Evolutionary conservation across 1,140 invertebrate species (phyloP), one percentile per base, ranked within the genome.

Genomic region (Amyelois transitella): DNA sequence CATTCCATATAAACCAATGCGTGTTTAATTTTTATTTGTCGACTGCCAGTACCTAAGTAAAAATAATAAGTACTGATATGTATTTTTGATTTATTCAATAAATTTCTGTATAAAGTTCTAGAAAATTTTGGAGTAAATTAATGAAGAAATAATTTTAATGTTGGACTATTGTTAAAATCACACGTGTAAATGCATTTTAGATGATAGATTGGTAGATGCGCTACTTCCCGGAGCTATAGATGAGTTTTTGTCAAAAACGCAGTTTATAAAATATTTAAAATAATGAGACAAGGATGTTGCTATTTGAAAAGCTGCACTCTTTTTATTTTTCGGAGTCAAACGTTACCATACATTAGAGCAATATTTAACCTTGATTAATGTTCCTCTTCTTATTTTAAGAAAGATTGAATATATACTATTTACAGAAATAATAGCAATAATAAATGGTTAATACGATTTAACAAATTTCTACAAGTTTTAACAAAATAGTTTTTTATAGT

Each of bases 301-400:
- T 80, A 89, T 88, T 88, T 89, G 86, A 88, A 88, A 82, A 87
- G 86, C 88, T 88, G 88, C 86, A 88, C 86, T 86, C 55, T 66
- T 75, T 75, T 79, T 79, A 68, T 75, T 77, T 84, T 67, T 72
- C 66, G 71, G 69, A 81, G 75, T 78, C 72, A 69, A 83, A 75
- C 66, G 83, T 89, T 89, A 89, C 86, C 85, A 85, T 81, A 80
- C 76, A 78, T 70, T 76, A 78, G 80, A 88, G 80, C 77, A 83
- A 87, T 88, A 88, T 77, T 79, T 68, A 77, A 88, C 82, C 82
- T 86, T 88, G 75, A 86, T 86, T 83, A 80, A 89, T 88, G 88
- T 89, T 89, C 88, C 86, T 89, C 86, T 88, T 85, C 81, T 89
- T 88, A 74, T 89, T 87, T 88, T 89, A 89, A 88, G 88, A 88